Evolutionary conservation across 2,888 invertebrate species (phyloP).

Genomic region (Notodromas monacha): DNA sequence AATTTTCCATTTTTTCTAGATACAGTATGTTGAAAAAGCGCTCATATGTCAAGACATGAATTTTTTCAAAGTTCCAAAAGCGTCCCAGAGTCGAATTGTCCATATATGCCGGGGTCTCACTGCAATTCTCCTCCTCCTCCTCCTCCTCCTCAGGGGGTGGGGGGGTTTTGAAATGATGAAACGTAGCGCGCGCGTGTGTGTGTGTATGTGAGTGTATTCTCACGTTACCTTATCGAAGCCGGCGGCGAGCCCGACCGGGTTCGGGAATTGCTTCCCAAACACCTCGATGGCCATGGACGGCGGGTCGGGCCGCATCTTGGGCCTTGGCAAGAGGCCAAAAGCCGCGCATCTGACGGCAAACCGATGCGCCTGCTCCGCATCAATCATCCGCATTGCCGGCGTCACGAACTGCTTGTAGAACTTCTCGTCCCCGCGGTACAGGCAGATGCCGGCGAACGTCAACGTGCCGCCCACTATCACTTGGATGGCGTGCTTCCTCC

Average conservation of each 20-base stretch:
- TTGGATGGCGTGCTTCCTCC: slow-evolving; percentile 11
- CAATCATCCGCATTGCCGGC: slow-evolving; percentile 30
- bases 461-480: slow-evolving; percentile 29
- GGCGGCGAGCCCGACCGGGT: slow-evolving; percentile 89
- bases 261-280: slow-evolving; percentile 34
- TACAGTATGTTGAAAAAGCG: no score
- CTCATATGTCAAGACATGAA: no score
- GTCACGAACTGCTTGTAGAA: slow-evolving; percentile 38
- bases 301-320: slow-evolving; percentile 26
- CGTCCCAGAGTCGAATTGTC: no score
- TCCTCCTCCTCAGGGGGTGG: no score
- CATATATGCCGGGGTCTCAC: no score
- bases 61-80: no score
- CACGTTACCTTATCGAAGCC: slow-evolving; percentile 97
- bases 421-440: slow-evolving; percentile 38
- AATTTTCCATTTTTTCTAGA: no score
- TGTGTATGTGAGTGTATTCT: no score
- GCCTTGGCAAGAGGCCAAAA: slow-evolving; percentile 32
- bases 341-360: slow-evolving; percentile 39
- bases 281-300: slow-evolving; percentile 30
- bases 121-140: no score
- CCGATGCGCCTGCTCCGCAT: slow-evolving; percentile 51
- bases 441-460: slow-evolving; percentile 29
- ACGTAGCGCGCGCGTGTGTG: no score
- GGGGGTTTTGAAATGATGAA: no score